A percentile compares a stretch with the other conserved stretches of the same genome.
Conservation (phyloP, 2,113 vertebrate genomes). For the Pachyramphus minor region DNA sequence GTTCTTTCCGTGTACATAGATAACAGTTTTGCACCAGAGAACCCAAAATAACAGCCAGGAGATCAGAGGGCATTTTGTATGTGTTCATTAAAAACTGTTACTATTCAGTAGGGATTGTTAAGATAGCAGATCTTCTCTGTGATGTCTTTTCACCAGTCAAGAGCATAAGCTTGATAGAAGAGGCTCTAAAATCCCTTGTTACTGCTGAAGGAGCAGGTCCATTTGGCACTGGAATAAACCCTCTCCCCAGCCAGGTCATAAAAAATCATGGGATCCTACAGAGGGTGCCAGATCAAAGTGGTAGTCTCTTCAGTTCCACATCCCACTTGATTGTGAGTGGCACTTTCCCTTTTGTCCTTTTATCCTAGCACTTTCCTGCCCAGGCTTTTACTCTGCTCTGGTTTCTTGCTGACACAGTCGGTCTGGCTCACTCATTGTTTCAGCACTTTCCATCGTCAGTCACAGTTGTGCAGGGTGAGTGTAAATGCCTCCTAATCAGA, state of each 20-base stretch:
- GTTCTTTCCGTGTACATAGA: background rate
- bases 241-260: background rate
- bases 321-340: background rate
- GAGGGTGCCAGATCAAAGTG: background rate
- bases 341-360: background rate
- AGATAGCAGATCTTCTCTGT: background rate
- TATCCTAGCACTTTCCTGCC: background rate
- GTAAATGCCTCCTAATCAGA: background rate
- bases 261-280: background rate
- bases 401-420: slow-evolving; percentile 4
- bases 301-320: background rate
- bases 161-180: background rate
- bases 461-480: background rate
- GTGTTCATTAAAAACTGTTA: background rate
- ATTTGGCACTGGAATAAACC: background rate
- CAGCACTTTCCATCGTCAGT: background rate
- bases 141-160: background rate
- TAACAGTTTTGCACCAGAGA: background rate
- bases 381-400: background rate
- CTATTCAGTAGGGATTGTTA: background rate
- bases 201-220: background rate
- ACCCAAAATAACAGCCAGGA: background rate
- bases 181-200: background rate
- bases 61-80: background rate
- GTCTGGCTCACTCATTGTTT: slow-evolving; percentile 15